Conservation (phyloP, 2,888 invertebrate genomes). For the Listrodromus nycthemerus region DNA sequence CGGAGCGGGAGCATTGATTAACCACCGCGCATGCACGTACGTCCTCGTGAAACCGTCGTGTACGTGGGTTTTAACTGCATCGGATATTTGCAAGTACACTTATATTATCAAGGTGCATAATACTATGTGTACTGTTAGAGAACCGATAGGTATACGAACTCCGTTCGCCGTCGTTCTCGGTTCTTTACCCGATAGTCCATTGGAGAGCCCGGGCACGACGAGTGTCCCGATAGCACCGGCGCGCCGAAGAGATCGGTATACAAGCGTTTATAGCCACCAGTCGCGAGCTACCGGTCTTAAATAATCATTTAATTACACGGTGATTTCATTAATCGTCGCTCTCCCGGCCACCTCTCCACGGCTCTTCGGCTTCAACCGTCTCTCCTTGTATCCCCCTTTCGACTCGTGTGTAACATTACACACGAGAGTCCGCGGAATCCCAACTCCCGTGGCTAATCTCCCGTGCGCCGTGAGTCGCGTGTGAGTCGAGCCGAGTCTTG, state of each 20-base stretch:
- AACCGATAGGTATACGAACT: conserved; percentile 7
- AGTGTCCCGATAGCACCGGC: conserved; percentile 31
- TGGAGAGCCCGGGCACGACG: background rate
- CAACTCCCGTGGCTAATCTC: conserved; percentile 17
- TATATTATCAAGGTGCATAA: conserved; percentile 30
- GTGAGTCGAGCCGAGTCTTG: conserved; percentile 19
- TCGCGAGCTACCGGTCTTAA: conserved; percentile 76
- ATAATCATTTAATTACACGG: conserved; percentile 76
- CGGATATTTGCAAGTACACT: conserved; percentile 18
- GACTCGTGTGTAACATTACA: background rate
- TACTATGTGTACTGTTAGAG: conserved; percentile 30
- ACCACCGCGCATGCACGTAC: conserved; percentile 18
- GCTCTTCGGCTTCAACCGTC: background rate
- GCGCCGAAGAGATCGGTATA: conserved; percentile 43
- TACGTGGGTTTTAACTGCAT: conserved; percentile 6
- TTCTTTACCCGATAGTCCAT: background rate
- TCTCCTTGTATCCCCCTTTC: background rate
- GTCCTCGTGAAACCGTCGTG: background rate
- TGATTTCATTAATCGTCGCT: conserved; percentile 63
- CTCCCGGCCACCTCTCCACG: background rate
- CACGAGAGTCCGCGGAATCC: conserved; percentile 10
- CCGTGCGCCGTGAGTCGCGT: background rate
- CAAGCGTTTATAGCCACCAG: conserved; percentile 53
- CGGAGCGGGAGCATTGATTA: conserved; percentile 42
- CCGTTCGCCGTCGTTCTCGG: conserved; percentile 1